These are phyloP conservation scores for Cephus cinctus DNA, from an alignment of 1,140 invertebrate genomes.

Conservation along the genomic window DNA sequence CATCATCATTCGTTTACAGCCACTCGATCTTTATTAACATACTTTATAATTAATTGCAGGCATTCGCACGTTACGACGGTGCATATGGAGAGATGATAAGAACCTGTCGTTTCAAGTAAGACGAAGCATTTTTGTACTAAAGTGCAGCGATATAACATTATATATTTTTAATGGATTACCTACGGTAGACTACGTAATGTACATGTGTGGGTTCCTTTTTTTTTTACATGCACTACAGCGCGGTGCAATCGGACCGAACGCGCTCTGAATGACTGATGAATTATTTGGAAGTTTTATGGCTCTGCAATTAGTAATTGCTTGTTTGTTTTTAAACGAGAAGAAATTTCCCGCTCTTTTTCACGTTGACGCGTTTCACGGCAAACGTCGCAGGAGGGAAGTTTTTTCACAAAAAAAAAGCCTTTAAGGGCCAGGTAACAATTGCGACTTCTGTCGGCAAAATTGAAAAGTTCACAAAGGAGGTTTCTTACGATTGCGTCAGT, in stretches of 20 bases:
- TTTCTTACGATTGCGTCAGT: too few relatives aligned
- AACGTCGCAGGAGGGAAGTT: too few relatives aligned
- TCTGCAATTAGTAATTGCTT: too few relatives aligned
- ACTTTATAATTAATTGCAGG: slow-evolving; percentile 33
- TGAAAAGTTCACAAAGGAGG: too few relatives aligned
- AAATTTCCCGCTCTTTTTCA: too few relatives aligned
- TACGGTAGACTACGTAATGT: slow-evolving; percentile 46
- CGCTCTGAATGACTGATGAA: too few relatives aligned
- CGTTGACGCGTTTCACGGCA: too few relatives aligned
- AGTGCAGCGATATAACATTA: slow-evolving; percentile 50
- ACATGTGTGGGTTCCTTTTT: slow-evolving; percentile 46
- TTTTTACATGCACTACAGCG: slow-evolving; percentile 34
- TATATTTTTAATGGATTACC: slow-evolving; percentile 43
- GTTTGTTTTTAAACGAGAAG: too few relatives aligned
- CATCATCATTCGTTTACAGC: slow-evolving; percentile 9
- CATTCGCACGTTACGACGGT: slow-evolving; percentile 36
- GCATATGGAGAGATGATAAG: slow-evolving; percentile 38
- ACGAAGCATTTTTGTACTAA: slow-evolving; percentile 54
- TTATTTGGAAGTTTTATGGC: too few relatives aligned
- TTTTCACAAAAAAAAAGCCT: too few relatives aligned
- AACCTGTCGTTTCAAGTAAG: slow-evolving; percentile 41
- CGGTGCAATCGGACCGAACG: slow-evolving; percentile 5
- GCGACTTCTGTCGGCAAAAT: too few relatives aligned
- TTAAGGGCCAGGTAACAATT: too few relatives aligned
- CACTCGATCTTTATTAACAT: slow-evolving; percentile 26